phyloP scores from a whole-genome alignment of 1,140 invertebrate species.

The Neomicropteryx cornuta region DNA sequence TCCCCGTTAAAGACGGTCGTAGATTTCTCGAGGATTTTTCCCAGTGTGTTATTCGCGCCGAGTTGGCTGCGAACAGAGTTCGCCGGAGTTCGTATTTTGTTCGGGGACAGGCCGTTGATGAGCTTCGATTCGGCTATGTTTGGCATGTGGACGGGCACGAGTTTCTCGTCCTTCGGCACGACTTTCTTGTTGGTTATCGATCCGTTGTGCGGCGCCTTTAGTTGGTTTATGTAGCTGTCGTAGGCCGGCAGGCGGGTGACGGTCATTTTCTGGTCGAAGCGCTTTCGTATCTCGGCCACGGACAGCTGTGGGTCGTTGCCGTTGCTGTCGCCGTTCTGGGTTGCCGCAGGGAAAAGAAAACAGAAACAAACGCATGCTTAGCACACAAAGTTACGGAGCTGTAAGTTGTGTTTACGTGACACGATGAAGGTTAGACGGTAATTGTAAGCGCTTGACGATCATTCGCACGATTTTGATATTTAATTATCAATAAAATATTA shows the following conservation, averaged over 20 bases:
- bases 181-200: constrained; percentile 24
- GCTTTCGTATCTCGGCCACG: constrained; percentile 41
- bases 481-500: too few species aligned
- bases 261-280: constrained; percentile 39
- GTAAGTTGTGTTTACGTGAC: too few species aligned
- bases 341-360: too few species aligned
- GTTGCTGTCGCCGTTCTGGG: constrained; percentile 38
- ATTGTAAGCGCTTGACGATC: too few species aligned
- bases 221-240: constrained; percentile 31
- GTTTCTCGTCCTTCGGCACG: constrained; percentile 27
- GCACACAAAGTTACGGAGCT: too few species aligned
- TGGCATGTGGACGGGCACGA: constrained; percentile 33
- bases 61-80: constrained; percentile 23
- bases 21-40: constrained; percentile 38
- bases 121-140: too few species aligned
- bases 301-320: constrained; percentile 40
- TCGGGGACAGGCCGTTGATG: too few species aligned
- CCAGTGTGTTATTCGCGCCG: constrained; percentile 37
- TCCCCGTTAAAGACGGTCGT: too few species aligned
- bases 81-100: constrained; percentile 5
- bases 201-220: constrained; percentile 33
- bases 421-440: too few species aligned
- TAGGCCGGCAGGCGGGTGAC: constrained; percentile 34
- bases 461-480: too few species aligned
- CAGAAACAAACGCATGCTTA: too few species aligned